These are phyloP conservation scores for Sapajus apella DNA, from an alignment of 2,113 vertebrate species.

Conservation along the genomic window DNA sequence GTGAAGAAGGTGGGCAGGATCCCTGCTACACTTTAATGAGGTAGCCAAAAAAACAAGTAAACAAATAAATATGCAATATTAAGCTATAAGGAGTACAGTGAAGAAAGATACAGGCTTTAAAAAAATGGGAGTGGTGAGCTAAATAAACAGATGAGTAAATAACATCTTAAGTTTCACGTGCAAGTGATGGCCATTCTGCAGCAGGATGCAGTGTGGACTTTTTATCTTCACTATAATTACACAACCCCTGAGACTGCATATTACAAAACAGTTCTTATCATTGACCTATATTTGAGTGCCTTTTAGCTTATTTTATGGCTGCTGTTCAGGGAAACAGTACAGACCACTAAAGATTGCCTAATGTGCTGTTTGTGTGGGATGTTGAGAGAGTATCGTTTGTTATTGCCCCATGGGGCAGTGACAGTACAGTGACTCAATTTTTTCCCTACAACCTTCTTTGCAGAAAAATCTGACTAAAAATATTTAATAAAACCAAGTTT, in stretches of 20 bases:
- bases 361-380: neutral
- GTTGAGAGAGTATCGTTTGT: conserved; percentile 10
- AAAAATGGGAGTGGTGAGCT: neutral
- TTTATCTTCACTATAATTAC: neutral
- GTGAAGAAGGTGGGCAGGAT: neutral
- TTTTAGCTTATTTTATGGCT: conserved; percentile 54
- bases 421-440: neutral
- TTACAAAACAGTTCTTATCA: conserved; percentile 42
- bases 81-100: neutral
- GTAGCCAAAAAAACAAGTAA: neutral
- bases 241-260: neutral
- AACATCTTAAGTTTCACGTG: neutral
- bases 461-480: conserved; percentile 27
- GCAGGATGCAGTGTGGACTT: neutral
- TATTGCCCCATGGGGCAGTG: neutral
- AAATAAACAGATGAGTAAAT: neutral
- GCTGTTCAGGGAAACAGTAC: conserved; percentile 37
- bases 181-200: neutral
- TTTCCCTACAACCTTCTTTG: neutral
- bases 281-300: conserved; percentile 28
- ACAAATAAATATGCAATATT: neutral
- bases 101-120: neutral
- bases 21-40: neutral
- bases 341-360: neutral
- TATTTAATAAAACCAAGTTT: conserved; percentile 32